Evolutionary conservation across 2,113 vertebrate genomes (phyloP), one percentile per base, ranked within the genome.

Genomic region (Osmerus mordax): DNA sequence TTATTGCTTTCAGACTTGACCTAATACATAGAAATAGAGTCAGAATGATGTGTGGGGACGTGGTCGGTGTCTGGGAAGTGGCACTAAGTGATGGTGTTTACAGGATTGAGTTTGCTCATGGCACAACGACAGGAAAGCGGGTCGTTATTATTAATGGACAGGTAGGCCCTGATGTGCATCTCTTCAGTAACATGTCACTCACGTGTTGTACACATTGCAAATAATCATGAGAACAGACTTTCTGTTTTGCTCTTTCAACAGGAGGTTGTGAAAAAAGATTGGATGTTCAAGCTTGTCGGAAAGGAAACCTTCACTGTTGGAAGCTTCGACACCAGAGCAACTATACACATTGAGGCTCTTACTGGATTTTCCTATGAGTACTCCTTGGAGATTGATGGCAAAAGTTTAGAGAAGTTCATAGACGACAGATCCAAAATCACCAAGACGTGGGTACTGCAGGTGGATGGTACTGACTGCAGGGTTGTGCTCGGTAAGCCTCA

Each of bases 211-310:
- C 62, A 36, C 15, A 64, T 32, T 14, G 62, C 16, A 28, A 29
- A 64, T 36, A 21, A 60, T 11, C 16, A 8, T 28, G 25, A 28
- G 25, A 28, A 28, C 18, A 60, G 58, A 16, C 59, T 15, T 69
- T 51, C 16, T 15, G 16, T 60, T 19, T 70, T 60, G 25, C 60
- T 60, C 59, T n/a, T 28, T 58, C 28, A 5, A 25, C 89, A 99
- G 97, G 96, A 98, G 84, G 87, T 92, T 70, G 80, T 98, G 81
- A 93, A 94, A 69, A 96, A 85, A 83, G 95, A 98, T 75, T 98
- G 97, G 97, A 96, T 98, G 96, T 98, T 98, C 88, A 99, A 97
- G 82, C 87, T 98, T 84, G 96, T 99, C 13, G 97, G 96, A 64
- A 96, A 93, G 88, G 97, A 99, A 75, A 94, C 93, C 0, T 99